phyloP scores from a whole-genome alignment of 2,888 invertebrate species.

The Hyalella azteca region DNA sequence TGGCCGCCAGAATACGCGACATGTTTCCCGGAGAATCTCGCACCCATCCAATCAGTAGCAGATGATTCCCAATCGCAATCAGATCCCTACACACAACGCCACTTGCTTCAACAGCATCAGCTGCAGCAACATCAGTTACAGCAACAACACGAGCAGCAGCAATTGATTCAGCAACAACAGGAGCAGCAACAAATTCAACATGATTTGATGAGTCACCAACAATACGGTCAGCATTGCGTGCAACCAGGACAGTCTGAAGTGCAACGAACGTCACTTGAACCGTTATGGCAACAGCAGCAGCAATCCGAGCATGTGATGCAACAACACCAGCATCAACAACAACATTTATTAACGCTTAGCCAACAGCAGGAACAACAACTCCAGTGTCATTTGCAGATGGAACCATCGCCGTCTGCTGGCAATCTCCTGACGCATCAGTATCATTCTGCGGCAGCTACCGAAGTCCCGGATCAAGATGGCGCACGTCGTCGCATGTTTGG shows the following conservation, averaged over 20 bases:
- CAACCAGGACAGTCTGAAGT: not conserved
- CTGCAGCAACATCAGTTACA: conserved; percentile 11
- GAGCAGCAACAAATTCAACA: not conserved
- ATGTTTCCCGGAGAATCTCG: conserved; percentile 38
- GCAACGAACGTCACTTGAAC: not conserved
- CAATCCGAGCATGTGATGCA: conserved; percentile 17
- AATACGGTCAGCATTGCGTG: not conserved
- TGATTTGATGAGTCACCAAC: not conserved
- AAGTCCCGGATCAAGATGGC: conserved; percentile 3
- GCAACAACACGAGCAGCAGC: not conserved
- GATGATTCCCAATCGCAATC: conserved; percentile 16
- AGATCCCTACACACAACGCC: not conserved
- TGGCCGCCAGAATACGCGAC: conserved; percentile 57
- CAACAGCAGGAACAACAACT: conserved; percentile 18
- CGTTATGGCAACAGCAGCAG: conserved; percentile 9
- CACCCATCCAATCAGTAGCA: conserved; percentile 12
- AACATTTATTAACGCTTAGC: conserved; percentile 1
- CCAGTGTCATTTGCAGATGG: not conserved
- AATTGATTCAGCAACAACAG: not conserved
- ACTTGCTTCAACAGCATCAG: conserved; percentile 2
- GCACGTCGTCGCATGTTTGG: not conserved
- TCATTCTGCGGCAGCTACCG: not conserved
- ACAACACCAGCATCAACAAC: conserved; percentile 19
- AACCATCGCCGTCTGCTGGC: not conserved
- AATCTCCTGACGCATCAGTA: conserved; percentile 12